A percentile compares a stretch with the other conserved stretches of the same genome.
phyloP scores from a whole-genome alignment of 2,797 vertebrate genomes.

The Mormyrops boulengeri region DNA sequence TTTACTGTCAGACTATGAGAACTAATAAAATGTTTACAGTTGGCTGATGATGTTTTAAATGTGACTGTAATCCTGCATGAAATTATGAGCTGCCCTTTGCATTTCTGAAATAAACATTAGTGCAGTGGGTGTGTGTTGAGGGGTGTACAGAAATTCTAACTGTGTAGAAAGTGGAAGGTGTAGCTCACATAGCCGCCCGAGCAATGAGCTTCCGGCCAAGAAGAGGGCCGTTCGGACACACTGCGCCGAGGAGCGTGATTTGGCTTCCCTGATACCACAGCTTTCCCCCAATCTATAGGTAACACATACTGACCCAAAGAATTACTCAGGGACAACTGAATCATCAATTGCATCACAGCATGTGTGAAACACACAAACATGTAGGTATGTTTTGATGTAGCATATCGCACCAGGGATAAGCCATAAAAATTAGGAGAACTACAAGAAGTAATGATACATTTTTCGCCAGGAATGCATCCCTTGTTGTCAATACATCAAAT shows the following conservation, averaged over 20 bases:
- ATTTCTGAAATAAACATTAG: conserved; percentile 37
- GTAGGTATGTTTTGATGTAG: background rate
- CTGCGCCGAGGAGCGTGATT: background rate
- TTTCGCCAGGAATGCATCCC: background rate
- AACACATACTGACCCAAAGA: background rate
- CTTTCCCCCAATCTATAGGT: background rate
- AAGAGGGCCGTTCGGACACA: background rate
- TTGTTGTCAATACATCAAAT: background rate
- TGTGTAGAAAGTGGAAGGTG: background rate
- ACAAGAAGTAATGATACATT: background rate
- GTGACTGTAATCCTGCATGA: conserved; percentile 36
- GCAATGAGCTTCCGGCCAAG: background rate
- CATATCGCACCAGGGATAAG: background rate
- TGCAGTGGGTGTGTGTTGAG: background rate
- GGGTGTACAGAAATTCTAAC: background rate
- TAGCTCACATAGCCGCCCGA: background rate
- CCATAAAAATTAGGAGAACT: background rate
- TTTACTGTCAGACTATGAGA: background rate
- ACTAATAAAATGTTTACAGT: background rate
- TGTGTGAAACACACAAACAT: background rate
- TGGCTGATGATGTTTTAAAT: conserved; percentile 31
- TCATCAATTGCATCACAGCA: background rate
- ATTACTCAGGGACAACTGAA: background rate
- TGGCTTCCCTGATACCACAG: background rate
- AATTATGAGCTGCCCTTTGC: conserved; percentile 40